Conservation (phyloP, 2,797 vertebrate species). For the Pangasius krempfi region DNA sequence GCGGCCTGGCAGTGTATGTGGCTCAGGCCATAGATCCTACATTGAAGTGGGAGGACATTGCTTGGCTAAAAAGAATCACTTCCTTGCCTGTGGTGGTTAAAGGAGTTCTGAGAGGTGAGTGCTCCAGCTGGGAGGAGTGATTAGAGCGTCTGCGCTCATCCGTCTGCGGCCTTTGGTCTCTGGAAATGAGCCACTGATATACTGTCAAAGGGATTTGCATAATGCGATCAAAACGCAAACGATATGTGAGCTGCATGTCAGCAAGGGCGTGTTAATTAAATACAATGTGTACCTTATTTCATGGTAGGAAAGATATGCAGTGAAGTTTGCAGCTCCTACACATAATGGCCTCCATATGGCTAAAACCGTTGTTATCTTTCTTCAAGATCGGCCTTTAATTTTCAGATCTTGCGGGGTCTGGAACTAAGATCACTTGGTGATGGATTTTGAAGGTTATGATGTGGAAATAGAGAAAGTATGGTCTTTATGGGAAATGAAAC, state of each 20-base stretch:
- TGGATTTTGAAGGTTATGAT: slow-evolving; percentile 22
- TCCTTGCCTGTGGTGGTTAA: slow-evolving; percentile 76
- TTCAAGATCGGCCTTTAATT: slow-evolving; percentile 39
- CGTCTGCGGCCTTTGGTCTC: slow-evolving; percentile 20
- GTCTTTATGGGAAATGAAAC: slow-evolving; percentile 26
- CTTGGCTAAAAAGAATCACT: slow-evolving; percentile 81
- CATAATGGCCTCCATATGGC: slow-evolving; percentile 43
- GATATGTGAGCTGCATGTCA: slow-evolving; percentile 39
- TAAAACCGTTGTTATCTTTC: slow-evolving; percentile 41
- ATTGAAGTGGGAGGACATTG: slow-evolving; percentile 81
- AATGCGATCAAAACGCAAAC: slow-evolving; percentile 42
- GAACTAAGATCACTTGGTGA: slow-evolving; percentile 31
- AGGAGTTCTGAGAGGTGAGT: slow-evolving; percentile 83
- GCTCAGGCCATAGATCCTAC: slow-evolving; percentile 79
- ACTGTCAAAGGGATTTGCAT: slow-evolving; percentile 46
- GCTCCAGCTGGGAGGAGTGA: slow-evolving; percentile 31
- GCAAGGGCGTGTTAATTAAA: slow-evolving; percentile 46
- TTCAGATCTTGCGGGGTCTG: slow-evolving; percentile 33
- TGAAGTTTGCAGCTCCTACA: slow-evolving; percentile 3
- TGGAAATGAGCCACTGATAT: slow-evolving; percentile 19
- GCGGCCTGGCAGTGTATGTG: slow-evolving; percentile 79
- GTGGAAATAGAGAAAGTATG: slow-evolving; percentile 24
- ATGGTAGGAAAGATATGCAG: slow-evolving; percentile 25
- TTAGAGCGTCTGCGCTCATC: slow-evolving; percentile 31
- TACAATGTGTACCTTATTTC: slow-evolving; percentile 42